phyloP scores from a whole-genome alignment of 2,888 invertebrate genomes.

The Salticus scenicus region DNA sequence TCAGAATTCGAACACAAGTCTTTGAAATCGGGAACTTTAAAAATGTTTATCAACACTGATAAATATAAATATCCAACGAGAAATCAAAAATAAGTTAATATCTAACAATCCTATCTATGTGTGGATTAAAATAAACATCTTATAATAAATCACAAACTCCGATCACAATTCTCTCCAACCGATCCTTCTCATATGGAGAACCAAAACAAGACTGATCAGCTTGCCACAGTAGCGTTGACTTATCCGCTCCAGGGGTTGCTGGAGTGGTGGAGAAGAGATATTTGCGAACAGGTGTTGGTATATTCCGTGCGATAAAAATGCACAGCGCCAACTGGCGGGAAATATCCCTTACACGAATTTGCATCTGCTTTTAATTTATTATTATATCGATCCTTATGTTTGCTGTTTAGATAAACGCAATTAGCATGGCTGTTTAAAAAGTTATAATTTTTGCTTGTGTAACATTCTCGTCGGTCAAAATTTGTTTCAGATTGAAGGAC shows the following conservation, averaged over 20 bases:
- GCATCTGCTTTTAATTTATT: slow-evolving; percentile 17
- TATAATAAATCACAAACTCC: too few species aligned
- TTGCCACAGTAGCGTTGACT: slow-evolving; percentile 18
- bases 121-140: too few species aligned
- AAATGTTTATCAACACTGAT: background rate
- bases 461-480: too few species aligned
- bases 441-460: too few species aligned
- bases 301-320: background rate
- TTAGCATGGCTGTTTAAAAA: too few species aligned
- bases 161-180: background rate
- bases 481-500: too few species aligned
- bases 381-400: too few species aligned
- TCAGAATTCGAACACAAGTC: background rate
- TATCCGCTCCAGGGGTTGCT: slow-evolving; percentile 12
- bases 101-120: too few species aligned
- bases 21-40: background rate
- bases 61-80: background rate
- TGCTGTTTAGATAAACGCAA: too few species aligned
- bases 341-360: background rate
- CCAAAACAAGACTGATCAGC: background rate
- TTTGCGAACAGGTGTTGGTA: slow-evolving; percentile 12
- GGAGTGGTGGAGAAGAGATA: too few species aligned
- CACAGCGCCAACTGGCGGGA: background rate
- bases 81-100: background rate
- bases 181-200: background rate